Evolutionary conservation across 2,113 vertebrate genomes (phyloP), one percentile per base, ranked within the genome.

Genomic region (Dromaius novaehollandiae): DNA sequence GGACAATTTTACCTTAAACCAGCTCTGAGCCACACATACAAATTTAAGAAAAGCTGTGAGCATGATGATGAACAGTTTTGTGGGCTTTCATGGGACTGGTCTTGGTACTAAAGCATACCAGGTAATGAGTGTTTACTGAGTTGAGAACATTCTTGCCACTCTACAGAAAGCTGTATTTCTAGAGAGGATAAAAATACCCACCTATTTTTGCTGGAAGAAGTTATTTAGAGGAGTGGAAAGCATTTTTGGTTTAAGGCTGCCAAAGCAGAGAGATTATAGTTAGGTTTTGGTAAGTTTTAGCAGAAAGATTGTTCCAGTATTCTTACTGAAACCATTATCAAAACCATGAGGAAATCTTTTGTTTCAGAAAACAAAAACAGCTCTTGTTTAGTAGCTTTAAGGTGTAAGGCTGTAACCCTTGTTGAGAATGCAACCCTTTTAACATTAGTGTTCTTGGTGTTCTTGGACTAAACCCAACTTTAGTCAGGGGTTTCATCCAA

Each of bases 321-420:
- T 91, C 51, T 86, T 87, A 53, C 44, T 40, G 74, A 93, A 96
- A 48, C 30, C 7, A 28, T 55, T 69, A 53, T 15, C 15, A 78
- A 90, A 76, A 69, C 40, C 0, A 55, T 5, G 5, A 50, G 50
- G 51, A 34, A 1, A 2, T 1, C 3, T 48, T 85, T 71, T 60
- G 3, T 46, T 75, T 75, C n/a, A 50, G 73, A 92, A 86, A 83
- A 6, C 5, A 38, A 18, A 66, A 46, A 13, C 1, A 24, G 28
- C 22, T 8, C 19, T 89, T 73, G 22, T 77, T 81, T 46, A 78
- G 73, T 30, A 81, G 24, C 34, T 92, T 58, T 36, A n/a, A 71
- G 40, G 34, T 48, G 46, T 48, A 71, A 51, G 34, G 21, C 48
- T 50, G 14, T 71, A 26, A n/a, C 24, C 16, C 14, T 11, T 48